Evolutionary conservation across 2,113 vertebrate genomes (phyloP).

Genomic region (Entomyzon cyanotis): DNA sequence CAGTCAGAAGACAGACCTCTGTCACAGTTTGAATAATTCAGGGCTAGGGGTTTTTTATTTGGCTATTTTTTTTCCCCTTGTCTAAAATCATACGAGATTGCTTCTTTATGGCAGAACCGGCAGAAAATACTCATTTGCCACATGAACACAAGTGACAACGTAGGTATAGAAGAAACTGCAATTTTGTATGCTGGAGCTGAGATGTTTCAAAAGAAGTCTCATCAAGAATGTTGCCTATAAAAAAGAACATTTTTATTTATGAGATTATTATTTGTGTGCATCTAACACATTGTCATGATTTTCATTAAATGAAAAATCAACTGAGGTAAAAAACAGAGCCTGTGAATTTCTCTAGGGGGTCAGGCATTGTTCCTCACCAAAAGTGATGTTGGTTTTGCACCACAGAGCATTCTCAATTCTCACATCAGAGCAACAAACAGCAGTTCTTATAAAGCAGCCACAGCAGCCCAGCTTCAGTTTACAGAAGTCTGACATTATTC

Average conservation of each 20-base stretch:
- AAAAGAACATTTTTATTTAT: background rate
- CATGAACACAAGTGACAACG: background rate
- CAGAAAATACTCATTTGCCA: conserved; percentile 23
- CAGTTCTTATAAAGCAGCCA: background rate
- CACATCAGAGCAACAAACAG: background rate
- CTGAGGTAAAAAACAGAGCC: background rate
- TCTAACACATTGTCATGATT: background rate
- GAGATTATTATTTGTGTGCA: background rate
- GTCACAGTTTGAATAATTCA: conserved; percentile 37
- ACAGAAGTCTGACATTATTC: background rate
- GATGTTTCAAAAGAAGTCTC: background rate
- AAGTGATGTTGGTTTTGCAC: background rate
- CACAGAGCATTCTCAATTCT: conserved; percentile 19
- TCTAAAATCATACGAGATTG: background rate
- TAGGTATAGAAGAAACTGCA: background rate
- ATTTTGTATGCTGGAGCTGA: background rate
- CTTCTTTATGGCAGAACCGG: background rate
- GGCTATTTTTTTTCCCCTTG: background rate
- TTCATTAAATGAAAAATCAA: conserved; percentile 43
- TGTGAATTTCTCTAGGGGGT: conserved; percentile 25
- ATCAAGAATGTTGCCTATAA: background rate
- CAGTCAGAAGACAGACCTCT: background rate
- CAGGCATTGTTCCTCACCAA: background rate
- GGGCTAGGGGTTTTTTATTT: background rate
- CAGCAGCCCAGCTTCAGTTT: background rate